phyloP scores from a whole-genome alignment of 1,140 invertebrate species.

The Drosophila miranda region DNA sequence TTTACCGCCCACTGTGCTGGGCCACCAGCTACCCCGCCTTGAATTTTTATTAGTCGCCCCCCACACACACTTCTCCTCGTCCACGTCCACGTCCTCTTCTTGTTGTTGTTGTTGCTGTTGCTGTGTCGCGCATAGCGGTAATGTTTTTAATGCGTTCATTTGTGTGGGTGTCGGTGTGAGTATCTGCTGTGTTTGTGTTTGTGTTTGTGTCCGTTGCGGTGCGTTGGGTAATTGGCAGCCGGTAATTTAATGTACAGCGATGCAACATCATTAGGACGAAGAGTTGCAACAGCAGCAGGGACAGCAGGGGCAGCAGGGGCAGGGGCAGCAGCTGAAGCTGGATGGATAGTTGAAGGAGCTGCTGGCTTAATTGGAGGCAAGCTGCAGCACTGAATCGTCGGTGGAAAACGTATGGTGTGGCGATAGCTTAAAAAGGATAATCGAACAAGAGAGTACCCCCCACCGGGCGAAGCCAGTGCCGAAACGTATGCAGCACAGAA shows the following conservation, averaged over 20 bases:
- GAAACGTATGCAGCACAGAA: too few species aligned
- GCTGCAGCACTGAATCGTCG: slow-evolving; percentile 18
- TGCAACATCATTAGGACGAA: slow-evolving; percentile 3
- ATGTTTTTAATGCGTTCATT: slow-evolving; percentile 75
- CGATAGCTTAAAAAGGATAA: slow-evolving; percentile 28
- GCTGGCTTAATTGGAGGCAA: slow-evolving; percentile 28
- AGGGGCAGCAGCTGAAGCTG: background rate
- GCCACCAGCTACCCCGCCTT: background rate
- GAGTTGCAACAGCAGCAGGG: slow-evolving; percentile 32
- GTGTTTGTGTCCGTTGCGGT: slow-evolving; percentile 45
- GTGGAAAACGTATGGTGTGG: slow-evolving; percentile 2
- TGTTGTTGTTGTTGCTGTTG: slow-evolving; percentile 11
- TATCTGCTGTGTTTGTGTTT: slow-evolving; percentile 22
- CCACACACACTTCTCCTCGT: background rate
- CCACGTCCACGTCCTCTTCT: background rate
- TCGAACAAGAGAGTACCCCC: slow-evolving; percentile 13
- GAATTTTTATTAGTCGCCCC: slow-evolving; percentile 53
- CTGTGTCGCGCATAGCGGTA: slow-evolving; percentile 49
- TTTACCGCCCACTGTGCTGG: slow-evolving; percentile 37
- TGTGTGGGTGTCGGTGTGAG: slow-evolving; percentile 29
- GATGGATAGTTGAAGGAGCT: slow-evolving; percentile 37
- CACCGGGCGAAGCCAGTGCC: background rate
- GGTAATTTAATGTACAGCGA: slow-evolving; percentile 63
- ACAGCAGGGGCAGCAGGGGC: background rate
- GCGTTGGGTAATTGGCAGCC: slow-evolving; percentile 61